Conservation (phyloP, 2,888 invertebrate genomes). For the Chaitophorus viminalis region DNA sequence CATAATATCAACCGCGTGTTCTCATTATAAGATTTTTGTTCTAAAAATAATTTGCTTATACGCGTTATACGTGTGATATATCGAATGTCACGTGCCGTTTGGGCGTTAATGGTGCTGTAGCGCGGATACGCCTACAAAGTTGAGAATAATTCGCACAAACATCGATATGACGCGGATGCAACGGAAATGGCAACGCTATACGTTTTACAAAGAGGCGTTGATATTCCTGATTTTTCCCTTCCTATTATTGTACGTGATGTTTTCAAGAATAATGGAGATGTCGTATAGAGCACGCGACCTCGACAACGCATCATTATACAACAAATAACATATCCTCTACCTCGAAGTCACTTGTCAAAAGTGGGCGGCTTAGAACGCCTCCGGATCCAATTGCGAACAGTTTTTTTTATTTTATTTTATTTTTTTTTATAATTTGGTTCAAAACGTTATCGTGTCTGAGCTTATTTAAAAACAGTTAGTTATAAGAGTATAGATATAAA, state of each 20-base stretch:
- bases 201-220: conserved; percentile 45
- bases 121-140: conserved; percentile 39
- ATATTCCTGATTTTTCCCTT: conserved; percentile 41
- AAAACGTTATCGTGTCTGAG: conserved; percentile 34
- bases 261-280: conserved; percentile 60
- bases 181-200: conserved; percentile 47
- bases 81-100: conserved; percentile 53
- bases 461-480: conserved; percentile 43
- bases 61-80: conserved; percentile 18
- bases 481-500: neutral
- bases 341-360: conserved; percentile 59
- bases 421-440: conserved; percentile 14
- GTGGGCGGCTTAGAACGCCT: conserved; percentile 59
- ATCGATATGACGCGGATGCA: conserved; percentile 36
- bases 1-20: neutral
- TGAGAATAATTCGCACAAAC: conserved; percentile 35
- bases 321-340: conserved; percentile 56
- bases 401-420: neutral
- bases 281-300: conserved; percentile 57
- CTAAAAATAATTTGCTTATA: conserved; percentile 36
- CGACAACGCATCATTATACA: conserved; percentile 60
- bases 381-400: conserved; percentile 53
- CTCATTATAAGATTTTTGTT: conserved; percentile 16
- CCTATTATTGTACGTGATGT: conserved; percentile 50
- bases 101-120: conserved; percentile 47